A percentile compares a stretch with the other conserved stretches of the same genome.
Evolutionary conservation across 2,888 invertebrate species (phyloP).

Genomic region (Panopea generosa): DNA sequence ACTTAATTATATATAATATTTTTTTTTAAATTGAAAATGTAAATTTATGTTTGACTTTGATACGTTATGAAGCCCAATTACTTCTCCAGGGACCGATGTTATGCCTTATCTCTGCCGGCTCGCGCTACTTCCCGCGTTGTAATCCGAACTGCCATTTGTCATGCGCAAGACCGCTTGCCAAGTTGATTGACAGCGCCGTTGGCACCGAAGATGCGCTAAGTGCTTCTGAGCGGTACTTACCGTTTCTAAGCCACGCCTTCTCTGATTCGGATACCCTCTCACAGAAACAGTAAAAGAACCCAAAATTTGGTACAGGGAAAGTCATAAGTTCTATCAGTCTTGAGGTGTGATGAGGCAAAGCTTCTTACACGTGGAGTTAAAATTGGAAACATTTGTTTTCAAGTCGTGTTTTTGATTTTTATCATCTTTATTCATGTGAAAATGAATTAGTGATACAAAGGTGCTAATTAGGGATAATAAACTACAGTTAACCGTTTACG

Average conservation of each 20-base stretch:
- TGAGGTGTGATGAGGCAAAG: background rate
- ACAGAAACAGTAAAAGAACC: conserved; percentile 37
- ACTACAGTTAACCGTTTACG: conserved; percentile 10
- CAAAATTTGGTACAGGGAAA: background rate
- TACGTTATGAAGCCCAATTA: conserved; percentile 38
- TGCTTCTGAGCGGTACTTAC: conserved; percentile 9
- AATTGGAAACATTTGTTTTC: conserved; percentile 45
- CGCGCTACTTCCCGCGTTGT: conserved; percentile 33
- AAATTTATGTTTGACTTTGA: conserved; percentile 36
- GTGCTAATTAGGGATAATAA: conserved; percentile 35
- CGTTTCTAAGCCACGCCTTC: conserved; percentile 42
- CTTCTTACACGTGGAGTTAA: conserved; percentile 49
- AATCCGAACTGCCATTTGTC: conserved; percentile 51
- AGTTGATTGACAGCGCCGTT: conserved; percentile 40
- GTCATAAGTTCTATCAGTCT: background rate
- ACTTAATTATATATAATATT: no score
- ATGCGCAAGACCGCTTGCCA: conserved; percentile 34
- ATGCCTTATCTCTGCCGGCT: conserved; percentile 40
- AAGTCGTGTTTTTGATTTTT: conserved; percentile 27
- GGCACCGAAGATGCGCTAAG: conserved; percentile 16
- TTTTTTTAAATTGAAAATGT: no score
- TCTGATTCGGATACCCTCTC: conserved; percentile 15
- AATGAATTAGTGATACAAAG: conserved; percentile 24
- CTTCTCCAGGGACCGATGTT: conserved; percentile 37
- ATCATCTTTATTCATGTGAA: conserved; percentile 21